These are phyloP conservation scores for Botrylloides violaceus DNA, from an alignment of 23 tunicate species.

Conservation along the genomic window DNA sequence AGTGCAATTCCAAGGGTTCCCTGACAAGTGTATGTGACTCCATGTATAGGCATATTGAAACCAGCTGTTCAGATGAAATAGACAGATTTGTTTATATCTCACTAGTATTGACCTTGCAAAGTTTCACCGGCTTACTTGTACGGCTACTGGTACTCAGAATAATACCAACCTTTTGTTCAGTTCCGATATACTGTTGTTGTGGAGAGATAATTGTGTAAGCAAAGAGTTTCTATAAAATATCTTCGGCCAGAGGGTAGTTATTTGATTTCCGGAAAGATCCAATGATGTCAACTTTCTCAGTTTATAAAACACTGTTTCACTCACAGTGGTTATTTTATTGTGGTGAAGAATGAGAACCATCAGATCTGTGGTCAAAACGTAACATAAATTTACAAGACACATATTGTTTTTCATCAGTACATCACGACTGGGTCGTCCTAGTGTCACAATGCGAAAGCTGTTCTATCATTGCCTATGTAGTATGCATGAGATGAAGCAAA, in stretches of 20 bases:
- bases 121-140: not conserved
- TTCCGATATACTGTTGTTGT: constrained; percentile 18
- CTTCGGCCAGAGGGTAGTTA: constrained; percentile 3
- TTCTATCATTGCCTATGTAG: no score
- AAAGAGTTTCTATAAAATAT: constrained; percentile 19
- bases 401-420: no score
- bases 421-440: no score
- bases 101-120: not conserved
- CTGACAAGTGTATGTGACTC: not conserved
- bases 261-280: constrained; percentile 21
- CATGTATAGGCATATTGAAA: constrained; percentile 21
- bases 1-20: constrained; percentile 39
- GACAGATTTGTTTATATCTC: not conserved
- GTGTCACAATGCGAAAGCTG: no score
- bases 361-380: constrained; percentile 16
- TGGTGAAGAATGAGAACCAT: constrained; percentile 14
- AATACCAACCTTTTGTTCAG: constrained; percentile 19
- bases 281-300: constrained; percentile 17
- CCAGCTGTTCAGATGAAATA: constrained; percentile 31
- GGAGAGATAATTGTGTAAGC: constrained; percentile 7
- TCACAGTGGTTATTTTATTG: constrained; percentile 25
- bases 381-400: no score
- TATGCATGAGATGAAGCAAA: no score
- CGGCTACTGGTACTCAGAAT: not conserved
- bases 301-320: constrained; percentile 31